Evolutionary conservation across 2,113 vertebrate genomes (phyloP).

Genomic region (Todiramphus saurophagus): DNA sequence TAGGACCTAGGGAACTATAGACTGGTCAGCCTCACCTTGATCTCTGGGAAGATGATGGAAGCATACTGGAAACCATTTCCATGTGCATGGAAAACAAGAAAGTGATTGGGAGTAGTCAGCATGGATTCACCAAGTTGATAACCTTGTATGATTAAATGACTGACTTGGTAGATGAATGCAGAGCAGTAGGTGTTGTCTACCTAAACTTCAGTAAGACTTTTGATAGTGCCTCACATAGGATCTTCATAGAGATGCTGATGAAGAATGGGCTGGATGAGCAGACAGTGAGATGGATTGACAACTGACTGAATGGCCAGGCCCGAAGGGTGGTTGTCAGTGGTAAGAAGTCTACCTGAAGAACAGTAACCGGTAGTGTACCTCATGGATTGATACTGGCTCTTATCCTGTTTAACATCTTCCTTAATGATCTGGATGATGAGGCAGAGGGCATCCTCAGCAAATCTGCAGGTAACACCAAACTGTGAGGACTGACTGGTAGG

Average conservation of each 20-base stretch:
- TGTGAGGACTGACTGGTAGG: neutral
- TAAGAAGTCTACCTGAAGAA: too few relatives aligned
- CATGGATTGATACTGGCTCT: neutral
- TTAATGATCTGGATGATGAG: neutral
- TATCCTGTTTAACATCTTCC: neutral
- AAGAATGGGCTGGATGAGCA: neutral
- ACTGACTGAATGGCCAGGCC: too few relatives aligned
- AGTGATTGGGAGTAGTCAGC: too few relatives aligned
- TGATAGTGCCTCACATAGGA: neutral
- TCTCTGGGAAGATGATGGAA: neutral
- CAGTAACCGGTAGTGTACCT: too few relatives aligned
- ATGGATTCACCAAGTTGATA: neutral
- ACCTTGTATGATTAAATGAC: neutral
- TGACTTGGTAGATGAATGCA: neutral
- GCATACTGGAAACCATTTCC: neutral
- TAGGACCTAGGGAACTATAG: neutral
- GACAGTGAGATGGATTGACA: too few relatives aligned
- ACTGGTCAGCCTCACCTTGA: neutral
- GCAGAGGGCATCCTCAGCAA: neutral
- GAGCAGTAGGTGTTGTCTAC: neutral
- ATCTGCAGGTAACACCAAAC: neutral
- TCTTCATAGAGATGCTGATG: neutral
- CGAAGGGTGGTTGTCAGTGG: too few relatives aligned
- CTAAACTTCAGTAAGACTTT: neutral
- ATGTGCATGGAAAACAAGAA: neutral